A percentile compares a stretch with the other conserved stretches of the same genome.
These are phyloP conservation scores for Oophaga sylvatica DNA, from an alignment of 2,797 vertebrate genomes.

Conservation along the genomic window DNA sequence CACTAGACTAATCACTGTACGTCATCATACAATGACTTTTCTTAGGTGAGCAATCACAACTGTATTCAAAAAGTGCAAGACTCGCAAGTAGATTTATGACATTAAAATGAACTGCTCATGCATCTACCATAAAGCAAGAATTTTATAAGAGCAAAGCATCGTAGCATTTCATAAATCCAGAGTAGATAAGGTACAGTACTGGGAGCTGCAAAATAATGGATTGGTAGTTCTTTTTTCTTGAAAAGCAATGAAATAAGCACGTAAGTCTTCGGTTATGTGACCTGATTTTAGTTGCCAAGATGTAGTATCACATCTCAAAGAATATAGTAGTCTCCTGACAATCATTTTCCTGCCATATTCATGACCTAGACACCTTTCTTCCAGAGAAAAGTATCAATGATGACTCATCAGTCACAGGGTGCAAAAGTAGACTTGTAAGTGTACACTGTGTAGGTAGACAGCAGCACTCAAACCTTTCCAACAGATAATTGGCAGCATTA, in stretches of 20 bases:
- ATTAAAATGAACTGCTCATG: neutral
- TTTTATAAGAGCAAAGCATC: neutral
- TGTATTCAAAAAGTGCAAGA: neutral
- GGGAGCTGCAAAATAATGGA: neutral
- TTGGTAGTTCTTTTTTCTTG: neutral
- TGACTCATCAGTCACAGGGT: too few relatives aligned
- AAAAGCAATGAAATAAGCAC: neutral
- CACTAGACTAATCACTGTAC: neutral
- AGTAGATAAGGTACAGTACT: neutral
- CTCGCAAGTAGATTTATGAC: neutral
- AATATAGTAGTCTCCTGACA: neutral
- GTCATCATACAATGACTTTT: neutral
- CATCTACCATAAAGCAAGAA: neutral
- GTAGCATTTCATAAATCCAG: neutral
- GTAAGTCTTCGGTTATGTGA: neutral
- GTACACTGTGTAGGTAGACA: too few relatives aligned
- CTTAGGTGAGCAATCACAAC: neutral
- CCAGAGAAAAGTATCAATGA: too few relatives aligned
- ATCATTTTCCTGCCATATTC: neutral
- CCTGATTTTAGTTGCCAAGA: neutral
- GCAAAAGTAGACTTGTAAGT: too few relatives aligned
- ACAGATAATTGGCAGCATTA: too few relatives aligned
- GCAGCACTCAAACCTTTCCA: too few relatives aligned
- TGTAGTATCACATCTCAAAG: neutral
- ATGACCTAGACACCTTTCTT: neutral